These are phyloP conservation scores for Hyles euphorbiae DNA, from an alignment of 1,140 invertebrate genomes.

Conservation along the genomic window DNA sequence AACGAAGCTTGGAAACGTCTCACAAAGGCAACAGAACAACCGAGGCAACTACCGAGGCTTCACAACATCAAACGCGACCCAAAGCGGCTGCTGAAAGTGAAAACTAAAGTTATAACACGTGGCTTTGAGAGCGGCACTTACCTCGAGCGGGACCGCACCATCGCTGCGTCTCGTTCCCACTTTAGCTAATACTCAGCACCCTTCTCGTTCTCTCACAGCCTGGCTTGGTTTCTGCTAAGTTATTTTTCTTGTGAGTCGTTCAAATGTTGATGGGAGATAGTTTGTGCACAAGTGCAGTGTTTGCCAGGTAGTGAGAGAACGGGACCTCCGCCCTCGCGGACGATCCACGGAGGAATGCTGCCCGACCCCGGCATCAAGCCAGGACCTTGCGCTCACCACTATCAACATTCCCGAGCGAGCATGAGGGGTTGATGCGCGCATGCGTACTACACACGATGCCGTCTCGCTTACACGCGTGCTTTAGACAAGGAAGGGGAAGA, in stretches of 20 bases:
- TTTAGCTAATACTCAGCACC: conserved; percentile 48
- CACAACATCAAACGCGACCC: not conserved
- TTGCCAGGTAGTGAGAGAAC: conserved; percentile 58
- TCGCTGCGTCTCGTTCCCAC: conserved; percentile 67
- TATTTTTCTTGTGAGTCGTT: conserved; percentile 12
- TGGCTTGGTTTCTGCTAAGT: conserved; percentile 29
- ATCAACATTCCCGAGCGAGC: conserved; percentile 57
- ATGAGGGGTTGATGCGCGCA: conserved; percentile 64
- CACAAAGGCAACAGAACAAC: too few relatives aligned
- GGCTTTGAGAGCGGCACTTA: conserved; percentile 59
- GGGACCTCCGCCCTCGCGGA: conserved; percentile 66
- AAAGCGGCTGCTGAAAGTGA: conserved; percentile 31
- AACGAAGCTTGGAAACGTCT: too few relatives aligned
- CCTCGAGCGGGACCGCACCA: conserved; percentile 57
- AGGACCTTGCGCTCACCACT: conserved; percentile 58
- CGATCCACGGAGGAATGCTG: conserved; percentile 66
- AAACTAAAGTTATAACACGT: conserved; percentile 59
- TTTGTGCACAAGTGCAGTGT: conserved; percentile 14
- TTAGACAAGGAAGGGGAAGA: conserved; percentile 35
- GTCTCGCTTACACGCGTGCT: conserved; percentile 40
- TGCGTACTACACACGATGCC: conserved; percentile 34
- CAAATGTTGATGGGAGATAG: conserved; percentile 7
- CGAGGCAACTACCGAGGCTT: not conserved
- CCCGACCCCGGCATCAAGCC: conserved; percentile 49
- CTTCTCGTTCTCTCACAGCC: conserved; percentile 68